These are phyloP conservation scores for Fragum sueziense DNA, from an alignment of 2,888 invertebrate species.

Conservation along the genomic window DNA sequence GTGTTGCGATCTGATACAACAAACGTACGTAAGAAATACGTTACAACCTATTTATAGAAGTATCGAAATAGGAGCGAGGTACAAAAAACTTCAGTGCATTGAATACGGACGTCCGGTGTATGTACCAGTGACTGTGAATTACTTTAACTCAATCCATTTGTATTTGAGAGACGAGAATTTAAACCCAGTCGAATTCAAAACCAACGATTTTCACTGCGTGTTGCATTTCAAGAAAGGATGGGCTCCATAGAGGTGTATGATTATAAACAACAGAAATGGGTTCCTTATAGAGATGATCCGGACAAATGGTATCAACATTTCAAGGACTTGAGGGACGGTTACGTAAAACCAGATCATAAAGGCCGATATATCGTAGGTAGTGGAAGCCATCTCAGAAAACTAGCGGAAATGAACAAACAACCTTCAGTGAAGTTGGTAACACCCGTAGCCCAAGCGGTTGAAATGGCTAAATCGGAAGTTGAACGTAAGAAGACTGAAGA, in stretches of 20 bases:
- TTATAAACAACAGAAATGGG: constrained; percentile 22
- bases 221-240: constrained; percentile 28
- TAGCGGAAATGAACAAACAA: not conserved
- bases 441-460: constrained; percentile 32
- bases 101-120: constrained; percentile 1
- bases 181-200: constrained; percentile 5
- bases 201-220: constrained; percentile 17
- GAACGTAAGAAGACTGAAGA: constrained; percentile 16
- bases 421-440: constrained; percentile 24
- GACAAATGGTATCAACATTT: constrained; percentile 30
- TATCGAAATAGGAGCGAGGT: constrained; percentile 13
- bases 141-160: constrained; percentile 7
- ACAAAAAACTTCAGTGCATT: constrained; percentile 16
- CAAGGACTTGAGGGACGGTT: constrained; percentile 19
- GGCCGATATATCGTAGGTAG: constrained; percentile 15
- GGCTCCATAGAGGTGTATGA: constrained; percentile 39
- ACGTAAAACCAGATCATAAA: constrained; percentile 16
- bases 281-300: constrained; percentile 27
- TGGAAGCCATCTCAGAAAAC: not conserved
- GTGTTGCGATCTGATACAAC: constrained; percentile 28
- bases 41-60: constrained; percentile 25
- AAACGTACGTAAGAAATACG: constrained; percentile 29
- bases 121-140: constrained; percentile 4
- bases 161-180: constrained; percentile 14
- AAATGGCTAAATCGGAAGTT: constrained; percentile 39